Evolutionary conservation across 1,140 invertebrate species (phyloP), one percentile per base, ranked within the genome.

Genomic region (Drepana arcuata): DNA sequence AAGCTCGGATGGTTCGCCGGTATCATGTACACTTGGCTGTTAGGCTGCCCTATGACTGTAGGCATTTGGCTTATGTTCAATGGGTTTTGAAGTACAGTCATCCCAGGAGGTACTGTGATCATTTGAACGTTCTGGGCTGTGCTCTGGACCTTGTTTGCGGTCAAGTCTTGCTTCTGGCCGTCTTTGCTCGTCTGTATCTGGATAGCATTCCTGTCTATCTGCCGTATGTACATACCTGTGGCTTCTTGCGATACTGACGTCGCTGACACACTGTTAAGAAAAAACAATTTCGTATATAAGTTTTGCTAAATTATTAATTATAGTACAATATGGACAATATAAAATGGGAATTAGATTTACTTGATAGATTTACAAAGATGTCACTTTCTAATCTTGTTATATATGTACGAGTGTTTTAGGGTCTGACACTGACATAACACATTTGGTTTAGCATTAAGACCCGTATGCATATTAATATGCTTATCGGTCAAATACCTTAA

Each of bases 11-110:
- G 71, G 29, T 81, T 81, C 0, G 77, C 50, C 2, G 77, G 77
- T 43, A 81, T 81, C 77, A 81, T 81, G 39, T 81, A 81, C 1
- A 81, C 77, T 48, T 81, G 77, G 39, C 70, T 79, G 26, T 81
- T 81, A 0, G 59, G 73, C 29, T 79, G 77, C 0, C 74, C 72
- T 7, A 81, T 55, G 11, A 81, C 47, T 1, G 69, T 70, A 0
- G 73, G 70, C 66, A 81, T 70, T 37, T 81, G 77, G 25, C 67
- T 61, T 14, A 81, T 68, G 32, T 77, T 79, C 4, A 81, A 38
- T 1, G 72, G 77, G 34, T 79, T 81, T 34, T 79, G 77, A 9
- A 81, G 38, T 0, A 81, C 72, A 2, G 77, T 81, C 77, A 81
- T 81, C 9, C 77, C 77, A 11, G 63, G 72, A 0, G 77, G 77